These are phyloP conservation scores for Leptoteleia sp. DNA, from an alignment of 1,140 invertebrate genomes.

Conservation along the genomic window DNA sequence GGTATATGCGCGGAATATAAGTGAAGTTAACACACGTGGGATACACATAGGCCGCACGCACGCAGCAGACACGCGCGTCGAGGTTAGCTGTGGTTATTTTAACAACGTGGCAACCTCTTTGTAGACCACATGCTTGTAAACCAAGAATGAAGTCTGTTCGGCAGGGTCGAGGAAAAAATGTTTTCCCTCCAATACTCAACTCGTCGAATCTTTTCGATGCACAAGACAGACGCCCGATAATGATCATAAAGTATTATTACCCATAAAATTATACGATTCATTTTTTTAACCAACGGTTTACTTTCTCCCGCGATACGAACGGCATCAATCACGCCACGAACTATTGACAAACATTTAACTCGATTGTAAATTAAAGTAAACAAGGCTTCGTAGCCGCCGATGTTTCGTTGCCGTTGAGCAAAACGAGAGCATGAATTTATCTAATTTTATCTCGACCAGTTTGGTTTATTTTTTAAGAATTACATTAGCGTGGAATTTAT, in stretches of 20 bases:
- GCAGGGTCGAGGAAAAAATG: constrained; percentile 64
- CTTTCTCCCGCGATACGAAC: no score
- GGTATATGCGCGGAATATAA: constrained; percentile 64
- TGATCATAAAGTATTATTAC: constrained; percentile 15
- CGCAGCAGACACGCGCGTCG: constrained; percentile 72
- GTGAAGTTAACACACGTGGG: constrained; percentile 68
- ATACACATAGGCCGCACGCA: constrained; percentile 66
- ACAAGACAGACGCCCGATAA: constrained; percentile 1
- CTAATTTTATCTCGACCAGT: no score
- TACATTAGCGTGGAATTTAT: constrained; percentile 1
- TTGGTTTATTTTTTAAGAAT: no score
- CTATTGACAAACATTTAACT: neutral
- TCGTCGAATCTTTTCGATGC: constrained; percentile 45
- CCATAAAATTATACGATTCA: constrained; percentile 13
- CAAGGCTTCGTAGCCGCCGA: neutral
- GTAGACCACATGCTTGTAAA: constrained; percentile 81
- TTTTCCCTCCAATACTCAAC: constrained; percentile 61
- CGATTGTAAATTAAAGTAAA: neutral
- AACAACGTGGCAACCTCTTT: constrained; percentile 82
- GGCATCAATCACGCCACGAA: neutral
- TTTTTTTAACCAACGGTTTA: no score
- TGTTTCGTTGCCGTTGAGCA: no score
- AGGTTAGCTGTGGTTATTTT: constrained; percentile 80
- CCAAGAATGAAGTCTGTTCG: constrained; percentile 81
- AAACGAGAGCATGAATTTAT: no score